These are phyloP conservation scores for Oscheius myriophilus DNA, from an alignment of 2,888 invertebrate species.

Conservation along the genomic window DNA sequence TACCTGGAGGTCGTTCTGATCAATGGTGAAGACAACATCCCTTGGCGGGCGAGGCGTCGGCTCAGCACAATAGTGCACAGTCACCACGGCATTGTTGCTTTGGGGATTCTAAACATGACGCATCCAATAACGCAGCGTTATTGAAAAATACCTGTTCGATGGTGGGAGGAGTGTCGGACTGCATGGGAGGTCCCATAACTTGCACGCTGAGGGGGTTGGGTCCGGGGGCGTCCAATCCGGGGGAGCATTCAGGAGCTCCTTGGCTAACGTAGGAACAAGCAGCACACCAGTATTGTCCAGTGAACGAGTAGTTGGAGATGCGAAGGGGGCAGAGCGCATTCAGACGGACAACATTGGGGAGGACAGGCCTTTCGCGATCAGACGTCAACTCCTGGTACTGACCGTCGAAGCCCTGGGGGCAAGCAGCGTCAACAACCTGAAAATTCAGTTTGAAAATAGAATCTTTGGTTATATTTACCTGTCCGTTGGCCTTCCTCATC, in stretches of 20 bases:
- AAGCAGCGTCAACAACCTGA: constrained; percentile 66
- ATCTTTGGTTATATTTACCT: too few species aligned
- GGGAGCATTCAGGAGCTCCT: constrained; percentile 68
- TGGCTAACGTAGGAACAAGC: constrained; percentile 69
- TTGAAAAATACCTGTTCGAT: constrained; percentile 58
- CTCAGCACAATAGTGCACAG: constrained; percentile 68
- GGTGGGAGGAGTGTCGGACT: constrained; percentile 61
- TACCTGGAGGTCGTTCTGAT: constrained; percentile 66
- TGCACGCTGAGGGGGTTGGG: constrained; percentile 60
- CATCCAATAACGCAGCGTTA: not conserved
- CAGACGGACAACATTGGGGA: constrained; percentile 50
- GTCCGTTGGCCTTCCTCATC: constrained; percentile 63
- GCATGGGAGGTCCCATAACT: constrained; percentile 68
- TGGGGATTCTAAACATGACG: constrained; percentile 32
- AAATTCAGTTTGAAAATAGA: constrained; percentile 1
- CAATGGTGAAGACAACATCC: constrained; percentile 67
- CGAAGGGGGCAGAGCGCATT: constrained; percentile 62
- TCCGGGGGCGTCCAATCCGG: constrained; percentile 63
- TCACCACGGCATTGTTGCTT: constrained; percentile 62
- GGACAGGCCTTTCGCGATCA: constrained; percentile 33
- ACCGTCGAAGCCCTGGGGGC: constrained; percentile 66
- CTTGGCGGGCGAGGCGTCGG: constrained; percentile 68
- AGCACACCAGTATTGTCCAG: constrained; percentile 70
- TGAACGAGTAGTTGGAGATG: constrained; percentile 66
- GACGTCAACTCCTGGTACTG: constrained; percentile 53